These are phyloP conservation scores for Eulithis testata DNA, from an alignment of 2,888 invertebrate species.

Conservation along the genomic window DNA sequence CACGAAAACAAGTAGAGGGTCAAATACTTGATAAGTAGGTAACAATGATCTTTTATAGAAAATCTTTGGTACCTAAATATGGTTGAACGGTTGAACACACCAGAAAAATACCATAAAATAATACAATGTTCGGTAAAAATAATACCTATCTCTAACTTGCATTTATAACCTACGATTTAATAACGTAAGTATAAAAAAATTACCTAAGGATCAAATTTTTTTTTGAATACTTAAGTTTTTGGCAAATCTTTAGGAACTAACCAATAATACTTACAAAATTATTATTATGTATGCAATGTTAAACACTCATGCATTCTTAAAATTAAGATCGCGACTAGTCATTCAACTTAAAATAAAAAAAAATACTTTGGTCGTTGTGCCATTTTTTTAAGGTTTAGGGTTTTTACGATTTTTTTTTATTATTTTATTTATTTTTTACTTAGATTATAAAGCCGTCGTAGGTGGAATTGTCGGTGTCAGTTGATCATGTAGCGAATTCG, in stretches of 20 bases:
- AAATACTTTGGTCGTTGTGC: constrained; percentile 83
- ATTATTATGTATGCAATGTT: constrained; percentile 28
- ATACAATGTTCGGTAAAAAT: constrained; percentile 1
- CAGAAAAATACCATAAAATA: not conserved
- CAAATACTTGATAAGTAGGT: constrained; percentile 9
- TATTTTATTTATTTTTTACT: constrained; percentile 56
- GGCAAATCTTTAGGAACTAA: constrained; percentile 55
- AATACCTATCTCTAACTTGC: not conserved
- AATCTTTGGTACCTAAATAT: not conserved
- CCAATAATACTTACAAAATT: constrained; percentile 36
- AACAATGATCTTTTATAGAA: too few relatives aligned
- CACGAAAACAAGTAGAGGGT: constrained; percentile 52
- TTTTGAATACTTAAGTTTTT: constrained; percentile 42
- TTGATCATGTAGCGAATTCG: constrained; percentile 58
- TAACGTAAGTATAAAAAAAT: not conserved
- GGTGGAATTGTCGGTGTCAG: constrained; percentile 80
- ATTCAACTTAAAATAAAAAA: constrained; percentile 65
- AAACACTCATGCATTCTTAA: constrained; percentile 43
- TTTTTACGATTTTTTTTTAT: constrained; percentile 74
- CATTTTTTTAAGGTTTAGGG: constrained; percentile 79
- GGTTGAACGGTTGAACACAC: not conserved
- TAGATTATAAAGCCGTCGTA: constrained; percentile 58
- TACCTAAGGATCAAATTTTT: not conserved
- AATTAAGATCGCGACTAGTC: constrained; percentile 66
- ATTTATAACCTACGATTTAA: not conserved